phyloP scores from a whole-genome alignment of 2,797 vertebrate genomes.

The Linurgus olivaceus region DNA sequence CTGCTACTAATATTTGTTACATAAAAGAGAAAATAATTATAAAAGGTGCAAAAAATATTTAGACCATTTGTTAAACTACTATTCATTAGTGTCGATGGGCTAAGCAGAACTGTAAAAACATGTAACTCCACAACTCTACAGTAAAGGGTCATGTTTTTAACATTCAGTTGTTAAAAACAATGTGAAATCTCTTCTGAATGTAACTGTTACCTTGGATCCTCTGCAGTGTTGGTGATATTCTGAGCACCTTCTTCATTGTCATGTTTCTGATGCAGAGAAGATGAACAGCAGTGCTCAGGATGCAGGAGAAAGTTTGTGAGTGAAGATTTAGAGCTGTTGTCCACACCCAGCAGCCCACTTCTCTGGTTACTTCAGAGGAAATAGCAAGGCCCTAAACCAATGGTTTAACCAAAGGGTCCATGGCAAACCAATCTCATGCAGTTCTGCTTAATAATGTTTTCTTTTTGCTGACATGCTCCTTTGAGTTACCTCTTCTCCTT shows the following conservation, averaged over 20 bases:
- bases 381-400: neutral
- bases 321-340: neutral
- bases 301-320: neutral
- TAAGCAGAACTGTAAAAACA: neutral
- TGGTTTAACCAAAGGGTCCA: neutral
- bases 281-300: neutral
- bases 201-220: neutral
- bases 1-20: neutral
- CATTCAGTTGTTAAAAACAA: neutral
- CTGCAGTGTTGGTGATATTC: neutral
- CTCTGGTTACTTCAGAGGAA: neutral
- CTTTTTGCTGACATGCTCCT: neutral
- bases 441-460: neutral
- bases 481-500: neutral
- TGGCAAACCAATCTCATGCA: neutral
- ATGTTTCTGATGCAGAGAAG: neutral
- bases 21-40: neutral
- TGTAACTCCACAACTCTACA: fast-evolving
- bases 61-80: neutral
- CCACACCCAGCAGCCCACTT: neutral
- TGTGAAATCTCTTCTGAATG: neutral
- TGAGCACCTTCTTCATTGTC: neutral
- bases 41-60: neutral
- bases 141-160: neutral
- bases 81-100: neutral